These are phyloP conservation scores for Poecile atricapillus DNA, from an alignment of 2,113 vertebrate species.

Conservation along the genomic window DNA sequence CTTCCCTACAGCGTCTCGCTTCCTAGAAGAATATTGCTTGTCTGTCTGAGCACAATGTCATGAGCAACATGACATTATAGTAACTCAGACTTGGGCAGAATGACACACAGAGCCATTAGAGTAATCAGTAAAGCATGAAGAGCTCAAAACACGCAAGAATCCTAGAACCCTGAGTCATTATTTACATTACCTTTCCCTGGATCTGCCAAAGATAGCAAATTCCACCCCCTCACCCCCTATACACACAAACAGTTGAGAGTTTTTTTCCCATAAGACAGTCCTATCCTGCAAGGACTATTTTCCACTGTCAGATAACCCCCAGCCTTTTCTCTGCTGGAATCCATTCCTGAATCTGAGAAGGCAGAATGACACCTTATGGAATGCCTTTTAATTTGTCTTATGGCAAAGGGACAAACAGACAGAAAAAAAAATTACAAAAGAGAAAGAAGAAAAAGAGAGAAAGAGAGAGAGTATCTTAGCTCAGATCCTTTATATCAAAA, in stretches of 20 bases:
- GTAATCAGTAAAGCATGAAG: not conserved
- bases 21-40: not conserved
- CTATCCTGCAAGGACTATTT: not conserved
- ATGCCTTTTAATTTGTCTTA: not conserved
- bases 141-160: not conserved
- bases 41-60: not conserved
- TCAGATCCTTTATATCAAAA: not conserved
- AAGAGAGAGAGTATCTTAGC: not conserved
- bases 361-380: not conserved
- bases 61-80: not conserved
- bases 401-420: not conserved
- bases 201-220: not conserved
- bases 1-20: not conserved
- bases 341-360: not conserved
- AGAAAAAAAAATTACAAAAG: not conserved
- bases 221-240: not conserved
- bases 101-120: not conserved
- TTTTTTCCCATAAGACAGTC: not conserved
- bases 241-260: not conserved
- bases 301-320: not conserved
- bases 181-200: not conserved
- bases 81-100: not conserved
- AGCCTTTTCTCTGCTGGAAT: not conserved
- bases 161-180: not conserved
- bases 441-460: not conserved